phyloP scores from a whole-genome alignment of 2,888 invertebrate species.

The Orthonychiurus folsomi region DNA sequence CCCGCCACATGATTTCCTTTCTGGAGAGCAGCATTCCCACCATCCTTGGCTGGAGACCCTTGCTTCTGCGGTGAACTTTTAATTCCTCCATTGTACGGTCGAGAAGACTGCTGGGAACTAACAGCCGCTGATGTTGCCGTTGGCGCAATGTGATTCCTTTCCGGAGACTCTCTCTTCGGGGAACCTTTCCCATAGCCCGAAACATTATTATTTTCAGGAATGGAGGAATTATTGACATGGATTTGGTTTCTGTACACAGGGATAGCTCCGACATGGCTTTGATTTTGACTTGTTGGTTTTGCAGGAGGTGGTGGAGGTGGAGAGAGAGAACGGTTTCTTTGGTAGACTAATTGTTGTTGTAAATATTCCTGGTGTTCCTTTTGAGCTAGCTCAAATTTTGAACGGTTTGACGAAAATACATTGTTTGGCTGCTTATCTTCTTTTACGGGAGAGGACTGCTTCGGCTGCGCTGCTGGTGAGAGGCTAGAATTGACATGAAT shows the following conservation, averaged over 20 bases:
- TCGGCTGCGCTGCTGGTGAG: neutral
- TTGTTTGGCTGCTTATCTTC: neutral
- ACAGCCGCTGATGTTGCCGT: neutral
- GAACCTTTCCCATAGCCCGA: neutral
- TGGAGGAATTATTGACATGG: constrained; percentile 38
- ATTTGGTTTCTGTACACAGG: constrained; percentile 43
- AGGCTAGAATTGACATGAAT: neutral
- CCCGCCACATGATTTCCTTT: constrained; percentile 39
- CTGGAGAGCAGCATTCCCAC: neutral
- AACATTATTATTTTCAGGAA: constrained; percentile 15
- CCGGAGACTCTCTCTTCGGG: constrained; percentile 9
- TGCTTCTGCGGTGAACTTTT: constrained; percentile 46
- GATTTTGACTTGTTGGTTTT: constrained; percentile 14
- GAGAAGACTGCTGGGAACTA: too few relatives aligned
- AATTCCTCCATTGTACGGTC: constrained; percentile 32
- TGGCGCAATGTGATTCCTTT: constrained; percentile 10
- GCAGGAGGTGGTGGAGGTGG: constrained; percentile 48
- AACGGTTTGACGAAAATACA: constrained; percentile 3
- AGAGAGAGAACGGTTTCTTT: constrained; percentile 47
- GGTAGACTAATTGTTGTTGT: constrained; percentile 28
- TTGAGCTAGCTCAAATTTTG: constrained; percentile 5
- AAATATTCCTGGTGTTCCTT: neutral
- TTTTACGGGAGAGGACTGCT: neutral
- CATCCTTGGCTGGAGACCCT: constrained; percentile 36
- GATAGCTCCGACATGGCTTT: constrained; percentile 20